A percentile compares a stretch with the other conserved stretches of the same genome.
phyloP scores from a whole-genome alignment of 2,113 vertebrate genomes.

The Scortum barcoo region DNA sequence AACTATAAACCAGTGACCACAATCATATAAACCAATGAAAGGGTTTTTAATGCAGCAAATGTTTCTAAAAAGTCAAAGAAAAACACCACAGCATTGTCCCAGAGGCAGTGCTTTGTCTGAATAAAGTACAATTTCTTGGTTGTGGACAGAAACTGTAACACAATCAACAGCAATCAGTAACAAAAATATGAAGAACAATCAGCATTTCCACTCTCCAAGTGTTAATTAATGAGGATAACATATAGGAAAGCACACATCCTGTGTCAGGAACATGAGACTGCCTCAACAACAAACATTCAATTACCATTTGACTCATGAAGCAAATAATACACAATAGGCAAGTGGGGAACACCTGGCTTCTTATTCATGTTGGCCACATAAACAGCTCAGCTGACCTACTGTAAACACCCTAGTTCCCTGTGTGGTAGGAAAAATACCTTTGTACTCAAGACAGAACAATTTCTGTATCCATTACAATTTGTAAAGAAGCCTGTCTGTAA shows the following conservation, averaged over 20 bases:
- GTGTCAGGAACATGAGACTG: slow-evolving; percentile 44
- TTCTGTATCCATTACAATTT: not conserved
- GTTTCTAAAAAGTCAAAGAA: not conserved
- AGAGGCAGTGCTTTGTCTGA: not conserved
- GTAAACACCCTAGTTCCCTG: slow-evolving; percentile 16
- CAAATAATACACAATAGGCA: slow-evolving; percentile 54
- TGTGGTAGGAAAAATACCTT: not conserved
- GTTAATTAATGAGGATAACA: slow-evolving; percentile 15
- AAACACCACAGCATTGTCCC: not conserved
- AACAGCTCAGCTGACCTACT: slow-evolving; percentile 17
- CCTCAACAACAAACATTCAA: slow-evolving; percentile 55
- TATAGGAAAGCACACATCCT: slow-evolving; percentile 46
- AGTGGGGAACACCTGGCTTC: slow-evolving; percentile 60
- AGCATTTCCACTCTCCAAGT: slow-evolving; percentile 1
- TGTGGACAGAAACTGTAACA: not conserved
- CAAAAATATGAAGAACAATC: slow-evolving; percentile 1
- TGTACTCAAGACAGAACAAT: not conserved
- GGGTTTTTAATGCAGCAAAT: not conserved
- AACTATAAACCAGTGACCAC: slow-evolving; percentile 31
- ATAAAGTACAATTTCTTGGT: not conserved
- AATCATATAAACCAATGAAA: slow-evolving; percentile 11
- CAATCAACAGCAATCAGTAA: not conserved
- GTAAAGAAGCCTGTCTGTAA: not conserved
- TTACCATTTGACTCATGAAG: slow-evolving; percentile 45
- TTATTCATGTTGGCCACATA: slow-evolving; percentile 41